Evolutionary conservation across 2,888 invertebrate species (phyloP).

Genomic region (Dicyrtomina minuta): DNA sequence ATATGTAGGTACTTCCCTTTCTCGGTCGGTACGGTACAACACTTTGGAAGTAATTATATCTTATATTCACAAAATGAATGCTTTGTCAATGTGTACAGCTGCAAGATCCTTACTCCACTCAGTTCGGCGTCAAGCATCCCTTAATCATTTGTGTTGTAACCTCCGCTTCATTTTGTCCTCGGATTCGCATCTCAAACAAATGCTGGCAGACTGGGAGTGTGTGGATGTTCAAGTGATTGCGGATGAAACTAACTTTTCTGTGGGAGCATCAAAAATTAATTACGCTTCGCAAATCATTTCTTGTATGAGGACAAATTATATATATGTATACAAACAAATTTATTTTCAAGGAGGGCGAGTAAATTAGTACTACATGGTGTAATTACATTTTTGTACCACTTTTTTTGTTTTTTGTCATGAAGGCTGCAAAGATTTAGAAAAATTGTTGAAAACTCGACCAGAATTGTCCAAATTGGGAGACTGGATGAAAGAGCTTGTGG

Average conservation of each 20-base stretch:
- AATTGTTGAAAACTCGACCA: conserved; percentile 14
- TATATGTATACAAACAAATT: too few relatives aligned
- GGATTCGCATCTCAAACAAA: conserved; percentile 15
- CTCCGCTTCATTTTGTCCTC: conserved; percentile 14
- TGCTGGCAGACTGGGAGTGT: conserved; percentile 26
- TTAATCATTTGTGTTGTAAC: conserved; percentile 22
- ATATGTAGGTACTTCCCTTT: too few relatives aligned
- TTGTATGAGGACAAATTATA: too few relatives aligned
- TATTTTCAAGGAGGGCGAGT: not conserved
- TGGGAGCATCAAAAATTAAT: conserved; percentile 7
- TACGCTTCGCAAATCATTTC: conserved; percentile 16
- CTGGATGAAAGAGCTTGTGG: conserved; percentile 25
- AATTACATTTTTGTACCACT: too few relatives aligned
- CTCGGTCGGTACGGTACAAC: too few relatives aligned
- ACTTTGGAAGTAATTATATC: too few relatives aligned
- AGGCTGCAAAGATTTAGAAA: conserved; percentile 29
- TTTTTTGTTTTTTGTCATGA: not conserved
- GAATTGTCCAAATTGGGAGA: conserved; percentile 13
- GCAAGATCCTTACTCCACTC: conserved; percentile 11
- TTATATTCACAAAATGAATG: not conserved
- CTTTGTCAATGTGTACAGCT: not conserved
- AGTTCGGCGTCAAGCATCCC: conserved; percentile 11
- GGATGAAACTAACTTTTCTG: conserved; percentile 17
- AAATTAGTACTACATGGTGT: too few relatives aligned
- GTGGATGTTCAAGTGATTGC: conserved; percentile 13